Evolutionary conservation across 2,888 invertebrate genomes (phyloP).

Genomic region (Macrosiphum euphorbiae): DNA sequence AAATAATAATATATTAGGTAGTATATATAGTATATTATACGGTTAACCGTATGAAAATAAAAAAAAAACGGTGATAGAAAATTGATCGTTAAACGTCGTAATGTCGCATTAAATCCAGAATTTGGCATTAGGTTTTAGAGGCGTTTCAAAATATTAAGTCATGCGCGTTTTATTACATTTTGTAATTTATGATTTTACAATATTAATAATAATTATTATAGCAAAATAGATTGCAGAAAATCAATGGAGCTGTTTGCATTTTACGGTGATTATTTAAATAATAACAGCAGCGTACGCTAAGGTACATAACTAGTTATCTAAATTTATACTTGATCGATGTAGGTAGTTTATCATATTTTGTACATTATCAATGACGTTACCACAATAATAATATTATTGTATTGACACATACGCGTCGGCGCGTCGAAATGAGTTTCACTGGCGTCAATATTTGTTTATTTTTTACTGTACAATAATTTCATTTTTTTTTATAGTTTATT

Average conservation of each 20-base stretch:
- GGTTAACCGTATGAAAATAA: background rate
- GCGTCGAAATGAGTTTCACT: background rate
- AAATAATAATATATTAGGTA: no score
- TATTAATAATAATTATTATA: background rate
- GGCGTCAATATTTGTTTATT: background rate
- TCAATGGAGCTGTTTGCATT: background rate
- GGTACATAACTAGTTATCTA: background rate
- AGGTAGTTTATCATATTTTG: no score
- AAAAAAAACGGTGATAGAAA: background rate
- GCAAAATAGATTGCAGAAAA: background rate
- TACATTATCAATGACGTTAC: background rate
- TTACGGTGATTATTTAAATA: background rate
- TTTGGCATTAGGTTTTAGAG: background rate
- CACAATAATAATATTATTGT: background rate
- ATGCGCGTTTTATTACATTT: background rate
- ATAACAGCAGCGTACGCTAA: background rate
- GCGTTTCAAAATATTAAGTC: background rate
- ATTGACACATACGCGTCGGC: background rate
- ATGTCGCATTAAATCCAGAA: background rate
- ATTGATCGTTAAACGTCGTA: background rate
- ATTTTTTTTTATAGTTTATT: background rate
- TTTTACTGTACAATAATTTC: background rate
- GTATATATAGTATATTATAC: background rate
- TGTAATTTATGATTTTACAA: background rate
- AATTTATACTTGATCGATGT: background rate